Evolutionary conservation across 2,797 vertebrate genomes (phyloP).

Genomic region (Enteromius argenteus): DNA sequence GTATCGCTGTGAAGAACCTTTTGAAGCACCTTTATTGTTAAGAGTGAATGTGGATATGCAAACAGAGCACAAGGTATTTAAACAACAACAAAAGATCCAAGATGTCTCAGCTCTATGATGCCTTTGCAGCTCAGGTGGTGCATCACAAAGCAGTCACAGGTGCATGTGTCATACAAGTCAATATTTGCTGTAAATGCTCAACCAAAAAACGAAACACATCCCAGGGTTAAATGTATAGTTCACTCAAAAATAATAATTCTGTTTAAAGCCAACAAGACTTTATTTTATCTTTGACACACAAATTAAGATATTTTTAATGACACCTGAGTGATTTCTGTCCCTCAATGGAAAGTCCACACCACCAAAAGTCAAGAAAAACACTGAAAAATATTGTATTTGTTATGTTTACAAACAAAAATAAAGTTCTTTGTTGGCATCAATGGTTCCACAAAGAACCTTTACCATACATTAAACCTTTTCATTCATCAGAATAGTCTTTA

Average conservation of each 20-base stretch:
- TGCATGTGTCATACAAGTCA: not conserved
- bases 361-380: not conserved
- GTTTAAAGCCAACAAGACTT: not conserved
- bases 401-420: too few species aligned
- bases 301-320: not conserved
- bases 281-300: not conserved
- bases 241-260: not conserved
- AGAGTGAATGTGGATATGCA: not conserved
- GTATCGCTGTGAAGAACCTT: too few species aligned
- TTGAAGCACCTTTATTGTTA: too few species aligned
- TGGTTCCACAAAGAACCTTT: too few species aligned
- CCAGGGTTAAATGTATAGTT: not conserved
- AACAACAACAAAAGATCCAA: too few species aligned
- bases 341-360: not conserved
- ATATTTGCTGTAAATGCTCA: not conserved
- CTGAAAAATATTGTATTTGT: too few species aligned
- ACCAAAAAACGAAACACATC: not conserved
- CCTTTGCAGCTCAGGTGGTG: too few species aligned
- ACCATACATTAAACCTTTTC: too few species aligned
- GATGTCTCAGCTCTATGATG: too few species aligned
- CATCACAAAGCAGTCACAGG: too few species aligned
- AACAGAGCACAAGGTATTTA: not conserved
- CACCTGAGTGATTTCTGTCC: not conserved
- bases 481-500: too few species aligned
- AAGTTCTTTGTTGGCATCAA: too few species aligned